Conservation (phyloP, 2,113 vertebrate genomes). For the Xiphorhynchus elegans region DNA sequence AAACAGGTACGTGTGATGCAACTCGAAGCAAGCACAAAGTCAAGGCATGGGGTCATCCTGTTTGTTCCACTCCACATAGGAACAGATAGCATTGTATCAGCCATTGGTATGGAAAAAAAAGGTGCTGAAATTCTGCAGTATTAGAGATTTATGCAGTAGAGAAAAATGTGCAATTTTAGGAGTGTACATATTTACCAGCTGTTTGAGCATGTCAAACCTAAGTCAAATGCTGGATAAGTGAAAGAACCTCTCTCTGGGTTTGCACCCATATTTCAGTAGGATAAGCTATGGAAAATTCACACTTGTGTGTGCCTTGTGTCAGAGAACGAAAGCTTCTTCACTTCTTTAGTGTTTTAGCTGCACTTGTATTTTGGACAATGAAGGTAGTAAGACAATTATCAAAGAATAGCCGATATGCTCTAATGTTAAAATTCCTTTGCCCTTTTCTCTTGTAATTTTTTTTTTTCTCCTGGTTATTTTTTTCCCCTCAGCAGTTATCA, state of each 20-base stretch:
- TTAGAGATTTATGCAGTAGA: neutral
- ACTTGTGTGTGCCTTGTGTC: neutral
- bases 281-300: neutral
- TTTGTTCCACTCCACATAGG: neutral
- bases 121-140: neutral
- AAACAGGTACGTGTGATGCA: neutral
- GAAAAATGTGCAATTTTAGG: neutral
- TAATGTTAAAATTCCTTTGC: neutral
- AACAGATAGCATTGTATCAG: neutral
- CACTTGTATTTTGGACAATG: neutral
- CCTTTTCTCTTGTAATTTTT: neutral
- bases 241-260: neutral
- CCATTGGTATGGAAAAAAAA: neutral
- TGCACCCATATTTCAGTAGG: neutral
- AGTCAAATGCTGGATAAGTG: neutral
- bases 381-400: neutral
- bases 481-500: neutral
- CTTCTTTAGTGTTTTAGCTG: neutral
- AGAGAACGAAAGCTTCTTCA: neutral
- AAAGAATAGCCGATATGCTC: neutral
- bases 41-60: neutral
- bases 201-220: neutral
- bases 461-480: neutral
- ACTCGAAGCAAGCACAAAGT: neutral
- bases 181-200: rapidly evolving